Evolutionary conservation across 2,113 vertebrate species (phyloP).

Genomic region (Prionailurus viverrinus): DNA sequence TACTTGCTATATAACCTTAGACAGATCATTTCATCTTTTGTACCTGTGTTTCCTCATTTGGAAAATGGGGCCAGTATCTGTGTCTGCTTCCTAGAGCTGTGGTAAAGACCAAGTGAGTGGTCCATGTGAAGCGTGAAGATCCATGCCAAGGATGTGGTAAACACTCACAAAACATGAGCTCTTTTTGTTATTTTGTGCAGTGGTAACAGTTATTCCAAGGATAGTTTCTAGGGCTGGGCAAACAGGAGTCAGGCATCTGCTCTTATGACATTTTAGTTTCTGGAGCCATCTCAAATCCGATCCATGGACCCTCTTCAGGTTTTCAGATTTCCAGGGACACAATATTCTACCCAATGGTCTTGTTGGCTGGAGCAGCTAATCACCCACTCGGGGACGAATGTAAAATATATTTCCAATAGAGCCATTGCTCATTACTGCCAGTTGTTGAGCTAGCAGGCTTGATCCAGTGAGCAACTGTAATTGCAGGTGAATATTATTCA

Average conservation of each 20-base stretch:
- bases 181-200: background rate
- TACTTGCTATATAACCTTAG: background rate
- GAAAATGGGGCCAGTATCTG: background rate
- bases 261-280: background rate
- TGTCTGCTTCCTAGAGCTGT: background rate
- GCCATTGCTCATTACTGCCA: background rate
- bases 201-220: background rate
- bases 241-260: background rate
- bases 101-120: background rate
- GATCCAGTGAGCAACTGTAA: background rate
- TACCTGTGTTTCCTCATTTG: background rate
- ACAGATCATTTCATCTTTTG: background rate
- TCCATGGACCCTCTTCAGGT: background rate
- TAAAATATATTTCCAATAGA: background rate
- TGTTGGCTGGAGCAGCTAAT: background rate
- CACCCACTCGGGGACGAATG: background rate
- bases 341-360: background rate
- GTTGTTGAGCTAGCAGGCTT: background rate
- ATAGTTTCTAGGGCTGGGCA: background rate
- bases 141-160: background rate
- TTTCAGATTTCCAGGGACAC: background rate
- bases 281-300: background rate
- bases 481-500: background rate
- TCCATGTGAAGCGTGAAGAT: background rate
- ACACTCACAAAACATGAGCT: background rate